phyloP scores from a whole-genome alignment of 2,888 invertebrate genomes.

The Drosophila barbarae region DNA sequence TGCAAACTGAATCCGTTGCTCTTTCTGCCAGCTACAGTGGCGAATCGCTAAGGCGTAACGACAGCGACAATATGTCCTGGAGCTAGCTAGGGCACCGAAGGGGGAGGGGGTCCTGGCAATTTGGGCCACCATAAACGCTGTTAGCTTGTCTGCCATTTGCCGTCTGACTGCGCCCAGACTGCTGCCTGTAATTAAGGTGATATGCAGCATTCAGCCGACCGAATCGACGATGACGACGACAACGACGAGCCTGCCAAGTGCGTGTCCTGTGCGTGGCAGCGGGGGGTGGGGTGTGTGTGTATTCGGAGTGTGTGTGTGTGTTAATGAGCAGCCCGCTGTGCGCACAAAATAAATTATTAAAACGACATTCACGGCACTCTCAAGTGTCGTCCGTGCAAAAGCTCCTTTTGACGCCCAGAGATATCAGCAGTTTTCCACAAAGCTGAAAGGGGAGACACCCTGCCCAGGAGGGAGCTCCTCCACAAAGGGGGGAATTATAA shows the following conservation, averaged over 20 bases:
- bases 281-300: constrained; percentile 1
- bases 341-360: constrained; percentile 71
- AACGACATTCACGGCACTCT: constrained; percentile 53
- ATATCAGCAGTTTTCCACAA: constrained; percentile 19
- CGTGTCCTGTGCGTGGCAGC: constrained; percentile 50
- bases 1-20: constrained; percentile 72
- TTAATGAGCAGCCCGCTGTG: constrained; percentile 72
- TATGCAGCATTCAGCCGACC: constrained; percentile 67
- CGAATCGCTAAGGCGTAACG: constrained; percentile 73
- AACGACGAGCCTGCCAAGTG: constrained; percentile 53
- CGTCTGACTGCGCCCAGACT: constrained; percentile 72
- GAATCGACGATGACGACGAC: constrained; percentile 40
- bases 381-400: constrained; percentile 47
- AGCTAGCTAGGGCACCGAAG: constrained; percentile 1
- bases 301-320: constrained; percentile 37
- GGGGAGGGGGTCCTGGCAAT: constrained; percentile 44
- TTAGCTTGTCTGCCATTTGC: constrained; percentile 71
- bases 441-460: constrained; percentile 12
- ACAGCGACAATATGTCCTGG: constrained; percentile 61
- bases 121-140: constrained; percentile 66
- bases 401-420: constrained; percentile 38
- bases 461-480: not conserved
- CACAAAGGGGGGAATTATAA: constrained; percentile 17
- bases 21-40: constrained; percentile 59
- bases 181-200: constrained; percentile 76